Evolutionary conservation across 2,797 vertebrate species (phyloP).

Genomic region (Scolopax bukidnonensis): DNA sequence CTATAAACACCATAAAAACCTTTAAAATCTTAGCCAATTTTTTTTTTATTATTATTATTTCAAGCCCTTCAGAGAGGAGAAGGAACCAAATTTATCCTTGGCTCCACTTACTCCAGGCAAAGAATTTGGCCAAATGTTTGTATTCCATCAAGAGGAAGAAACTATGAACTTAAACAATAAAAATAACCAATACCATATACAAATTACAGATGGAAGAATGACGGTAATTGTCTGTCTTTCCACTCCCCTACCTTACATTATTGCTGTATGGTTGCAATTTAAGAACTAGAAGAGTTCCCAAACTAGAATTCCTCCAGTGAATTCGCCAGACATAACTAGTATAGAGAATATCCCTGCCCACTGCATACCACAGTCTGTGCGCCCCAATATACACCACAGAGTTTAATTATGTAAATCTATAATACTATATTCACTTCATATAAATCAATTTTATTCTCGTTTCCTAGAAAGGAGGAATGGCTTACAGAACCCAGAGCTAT

Average conservation of each 20-base stretch:
- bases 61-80: slow-evolving; percentile 48
- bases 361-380: background rate
- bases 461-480: background rate
- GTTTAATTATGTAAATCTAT: slow-evolving; percentile 11
- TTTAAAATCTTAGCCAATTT: slow-evolving; percentile 8
- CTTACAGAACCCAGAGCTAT: background rate
- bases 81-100: slow-evolving; percentile 40
- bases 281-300: slow-evolving; percentile 26
- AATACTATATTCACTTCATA: background rate
- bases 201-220: slow-evolving; percentile 46
- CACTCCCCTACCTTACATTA: slow-evolving; percentile 5
- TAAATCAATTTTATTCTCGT: background rate
- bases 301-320: slow-evolving; percentile 20
- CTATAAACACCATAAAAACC: slow-evolving; percentile 46
- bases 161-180: slow-evolving; percentile 50
- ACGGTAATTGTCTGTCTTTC: slow-evolving; percentile 40
- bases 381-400: background rate
- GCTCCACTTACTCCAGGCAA: slow-evolving; percentile 29
- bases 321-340: background rate
- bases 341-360: background rate
- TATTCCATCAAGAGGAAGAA: slow-evolving; percentile 52
- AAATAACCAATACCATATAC: slow-evolving; percentile 55
- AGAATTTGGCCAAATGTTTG: slow-evolving; percentile 43
- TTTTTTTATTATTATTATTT: slow-evolving; percentile 53
- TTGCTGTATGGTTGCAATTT: slow-evolving; percentile 54